Conservation (phyloP, 1,140 invertebrate genomes). For the Manduca sexta region DNA sequence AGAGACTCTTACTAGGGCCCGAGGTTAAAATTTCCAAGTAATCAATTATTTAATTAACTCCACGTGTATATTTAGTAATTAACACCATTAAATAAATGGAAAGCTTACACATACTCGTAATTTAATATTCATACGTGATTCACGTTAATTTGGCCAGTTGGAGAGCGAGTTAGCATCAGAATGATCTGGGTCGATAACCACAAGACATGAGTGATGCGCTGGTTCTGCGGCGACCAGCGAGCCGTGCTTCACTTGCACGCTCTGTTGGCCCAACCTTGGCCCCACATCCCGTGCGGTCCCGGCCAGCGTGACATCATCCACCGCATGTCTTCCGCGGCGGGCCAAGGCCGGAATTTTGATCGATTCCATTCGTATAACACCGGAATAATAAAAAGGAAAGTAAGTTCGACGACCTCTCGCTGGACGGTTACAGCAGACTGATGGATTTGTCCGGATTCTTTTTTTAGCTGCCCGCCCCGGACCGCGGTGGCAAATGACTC, state of each 20-base stretch:
- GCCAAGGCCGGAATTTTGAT: slow-evolving; percentile 47
- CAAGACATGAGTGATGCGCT: slow-evolving; percentile 25
- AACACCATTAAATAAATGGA: slow-evolving; percentile 18
- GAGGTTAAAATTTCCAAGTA: no score
- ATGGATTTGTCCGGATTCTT: slow-evolving; percentile 48
- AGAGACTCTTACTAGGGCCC: no score
- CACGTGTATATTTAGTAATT: no score
- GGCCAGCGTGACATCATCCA: slow-evolving; percentile 52
- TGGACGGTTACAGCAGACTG: slow-evolving; percentile 39
- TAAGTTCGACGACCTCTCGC: slow-evolving; percentile 48
- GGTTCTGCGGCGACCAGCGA: slow-evolving; percentile 53
- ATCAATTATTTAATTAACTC: no score
- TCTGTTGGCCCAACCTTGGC: slow-evolving; percentile 59
- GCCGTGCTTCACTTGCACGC: slow-evolving; percentile 50
- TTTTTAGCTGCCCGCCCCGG: slow-evolving; percentile 47
- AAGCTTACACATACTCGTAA: slow-evolving; percentile 9
- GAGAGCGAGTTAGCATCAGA: slow-evolving; percentile 38
- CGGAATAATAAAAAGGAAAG: slow-evolving; percentile 63
- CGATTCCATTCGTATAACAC: slow-evolving; percentile 38
- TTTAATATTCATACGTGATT: slow-evolving; percentile 6
- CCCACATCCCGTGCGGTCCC: slow-evolving; percentile 45
- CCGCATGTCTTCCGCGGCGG: slow-evolving; percentile 20
- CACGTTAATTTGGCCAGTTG: slow-evolving; percentile 35
- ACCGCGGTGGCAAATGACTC: slow-evolving; percentile 30
- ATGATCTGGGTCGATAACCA: slow-evolving; percentile 51